These are phyloP conservation scores for Trichogramma evanescens DNA, from an alignment of 2,888 invertebrate species.

Conservation along the genomic window DNA sequence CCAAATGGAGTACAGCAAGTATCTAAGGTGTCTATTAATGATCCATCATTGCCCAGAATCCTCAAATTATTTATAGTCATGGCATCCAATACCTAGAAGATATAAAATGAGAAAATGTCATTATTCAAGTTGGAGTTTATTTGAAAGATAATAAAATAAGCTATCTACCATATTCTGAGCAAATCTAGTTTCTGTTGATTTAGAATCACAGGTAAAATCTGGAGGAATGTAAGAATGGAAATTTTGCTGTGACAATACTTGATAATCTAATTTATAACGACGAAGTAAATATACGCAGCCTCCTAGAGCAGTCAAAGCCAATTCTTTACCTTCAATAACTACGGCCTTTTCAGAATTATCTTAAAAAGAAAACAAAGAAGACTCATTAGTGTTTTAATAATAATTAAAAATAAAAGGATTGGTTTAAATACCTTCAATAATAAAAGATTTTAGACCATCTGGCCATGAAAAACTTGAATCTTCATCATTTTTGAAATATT, in stretches of 20 bases:
- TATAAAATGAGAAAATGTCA: not conserved
- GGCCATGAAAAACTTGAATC: conserved; percentile 57
- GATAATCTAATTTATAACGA: conserved; percentile 78
- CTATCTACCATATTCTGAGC: conserved; percentile 49
- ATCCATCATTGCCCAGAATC: conserved; percentile 69
- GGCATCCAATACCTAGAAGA: conserved; percentile 73
- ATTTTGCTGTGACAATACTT: conserved; percentile 67
- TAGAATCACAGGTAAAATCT: conserved; percentile 27
- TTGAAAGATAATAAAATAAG: not conserved
- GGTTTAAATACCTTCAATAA: conserved; percentile 59
- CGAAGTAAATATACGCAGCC: conserved; percentile 77
- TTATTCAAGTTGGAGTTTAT: not conserved
- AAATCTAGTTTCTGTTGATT: conserved; percentile 24
- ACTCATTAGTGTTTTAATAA: not conserved
- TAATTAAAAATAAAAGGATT: not conserved
- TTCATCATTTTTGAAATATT: conserved; percentile 37
- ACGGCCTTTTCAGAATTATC: conserved; percentile 64
- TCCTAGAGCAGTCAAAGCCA: conserved; percentile 77
- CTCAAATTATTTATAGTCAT: conserved; percentile 80
- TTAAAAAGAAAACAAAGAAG: conserved; percentile 40
- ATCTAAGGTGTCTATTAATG: conserved; percentile 75
- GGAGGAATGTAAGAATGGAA: conserved; percentile 62
- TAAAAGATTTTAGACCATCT: conserved; percentile 60
- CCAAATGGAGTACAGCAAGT: conserved; percentile 89
- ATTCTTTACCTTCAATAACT: conserved; percentile 57